These are phyloP conservation scores for Sebastes goodei DNA, from an alignment of 2,797 vertebrate genomes.

Conservation along the genomic window DNA sequence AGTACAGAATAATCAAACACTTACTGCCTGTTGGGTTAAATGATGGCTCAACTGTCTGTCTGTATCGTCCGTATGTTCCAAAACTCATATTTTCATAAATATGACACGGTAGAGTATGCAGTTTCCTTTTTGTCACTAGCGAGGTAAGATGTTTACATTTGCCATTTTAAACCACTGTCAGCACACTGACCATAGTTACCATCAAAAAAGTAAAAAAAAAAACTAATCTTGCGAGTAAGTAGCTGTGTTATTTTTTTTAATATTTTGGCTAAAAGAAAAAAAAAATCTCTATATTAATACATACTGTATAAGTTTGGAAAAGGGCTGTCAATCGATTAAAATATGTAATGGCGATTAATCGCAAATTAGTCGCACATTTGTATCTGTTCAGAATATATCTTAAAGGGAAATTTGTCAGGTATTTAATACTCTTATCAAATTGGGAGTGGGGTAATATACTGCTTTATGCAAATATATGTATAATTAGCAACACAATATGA, in stretches of 20 bases:
- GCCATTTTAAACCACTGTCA: background rate
- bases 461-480: no score
- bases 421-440: no score
- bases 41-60: background rate
- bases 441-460: no score
- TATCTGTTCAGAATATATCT: no score
- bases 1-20: background rate
- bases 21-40: background rate
- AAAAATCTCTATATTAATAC: no score
- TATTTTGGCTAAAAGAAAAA: no score
- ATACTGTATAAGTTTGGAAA: no score
- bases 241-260: background rate
- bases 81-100: background rate
- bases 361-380: no score
- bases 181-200: background rate
- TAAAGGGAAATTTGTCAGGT: no score
- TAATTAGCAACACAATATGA: no score
- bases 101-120: background rate
- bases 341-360: no score
- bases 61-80: background rate
- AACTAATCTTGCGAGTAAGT: background rate
- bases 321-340: no score
- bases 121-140: background rate
- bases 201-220: background rate
- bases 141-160: background rate